These are phyloP conservation scores for Venturia canescens DNA, from an alignment of 1,140 invertebrate genomes.

Conservation along the genomic window DNA sequence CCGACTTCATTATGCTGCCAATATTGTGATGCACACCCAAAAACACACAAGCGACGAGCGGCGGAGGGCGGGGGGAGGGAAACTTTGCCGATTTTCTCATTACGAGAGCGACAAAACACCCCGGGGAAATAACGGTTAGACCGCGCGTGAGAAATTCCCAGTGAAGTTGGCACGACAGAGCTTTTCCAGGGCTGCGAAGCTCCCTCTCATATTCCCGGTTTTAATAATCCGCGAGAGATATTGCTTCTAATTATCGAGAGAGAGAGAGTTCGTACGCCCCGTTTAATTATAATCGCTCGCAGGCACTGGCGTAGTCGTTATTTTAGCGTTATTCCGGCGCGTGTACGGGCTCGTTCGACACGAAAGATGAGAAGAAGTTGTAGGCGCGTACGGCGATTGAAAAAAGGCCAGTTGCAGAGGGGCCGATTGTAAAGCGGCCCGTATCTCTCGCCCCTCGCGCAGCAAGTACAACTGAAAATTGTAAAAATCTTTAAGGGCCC, in stretches of 20 bases:
- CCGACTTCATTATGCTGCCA: no score
- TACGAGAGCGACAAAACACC: slow-evolving; percentile 9
- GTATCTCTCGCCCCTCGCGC: no score
- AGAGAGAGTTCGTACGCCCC: not conserved
- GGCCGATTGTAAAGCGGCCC: not conserved
- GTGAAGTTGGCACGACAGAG: slow-evolving; percentile 8
- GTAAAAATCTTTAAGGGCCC: no score
- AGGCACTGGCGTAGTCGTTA: not conserved
- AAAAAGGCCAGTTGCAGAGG: no score
- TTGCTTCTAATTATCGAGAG: slow-evolving; percentile 22
- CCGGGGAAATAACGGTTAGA: slow-evolving; percentile 11
- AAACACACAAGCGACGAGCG: no score
- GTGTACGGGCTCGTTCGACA: not conserved
- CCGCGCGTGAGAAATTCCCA: slow-evolving; percentile 6
- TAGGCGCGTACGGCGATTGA: no score
- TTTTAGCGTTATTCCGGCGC: not conserved
- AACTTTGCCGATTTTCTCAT: slow-evolving; percentile 53
- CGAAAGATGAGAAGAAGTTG: not conserved
- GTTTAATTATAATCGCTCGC: slow-evolving; percentile 4
- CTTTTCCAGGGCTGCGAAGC: not conserved
- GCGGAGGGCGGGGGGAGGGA: slow-evolving; percentile 30
- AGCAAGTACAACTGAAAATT: no score
- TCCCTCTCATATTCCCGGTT: slow-evolving; percentile 2
- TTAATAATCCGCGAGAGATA: slow-evolving; percentile 12
- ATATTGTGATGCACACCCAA: no score